Base-by-base conservation (phyloP, 1,140 invertebrate species). In the Calephelis virginiensis region DNA sequence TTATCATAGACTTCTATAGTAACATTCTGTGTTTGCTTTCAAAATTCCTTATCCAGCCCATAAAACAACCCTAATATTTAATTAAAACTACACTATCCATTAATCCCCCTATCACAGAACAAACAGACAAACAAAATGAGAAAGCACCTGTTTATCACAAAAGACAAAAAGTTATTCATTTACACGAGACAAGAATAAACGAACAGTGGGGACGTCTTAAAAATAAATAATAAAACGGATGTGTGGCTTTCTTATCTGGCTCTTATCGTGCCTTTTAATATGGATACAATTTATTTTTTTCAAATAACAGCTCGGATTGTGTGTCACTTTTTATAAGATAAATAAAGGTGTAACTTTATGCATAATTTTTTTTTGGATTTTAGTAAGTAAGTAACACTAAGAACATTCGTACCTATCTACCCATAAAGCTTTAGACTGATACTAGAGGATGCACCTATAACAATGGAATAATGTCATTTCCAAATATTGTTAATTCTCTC, bases 211-310 rank as follows among this genome's bases (percentile, higher is more conserved):
- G 38, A 63, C 50, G 66, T 56, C 43, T 61, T 48, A 56, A 63
- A 38, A 56, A 59, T 63, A 63, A 63, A 68, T 63, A 68, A 68
- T 61, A 17, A 63, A 68, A 63, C 66, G 66, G 66, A 68, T 68
- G 66, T 68, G 62, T 63, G 28, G 12, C 38, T 17, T 50, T 7
- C 61, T 67, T 67, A 67, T 67, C 66, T 61, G 28, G 11, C 11
- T 37, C 46, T 61, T 28, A 67, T 50, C 47, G 43, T 61, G n/a
- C 40, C 61, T 45, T 53, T 59, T 67, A 56, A 14, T 67, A 13
- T 62, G 14, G 28, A 49, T 62, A 40, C 60, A 49, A 56, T 64
- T 43, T 64, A 64, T 53, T 64, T 64, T 64, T 38, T 53, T 37
- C 28, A 48, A 37, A 63, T 49, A 37, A 17, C 37, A 56, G 11